phyloP scores from a whole-genome alignment of 2,888 invertebrate genomes.

The Lepetodrilus schrolli region DNA sequence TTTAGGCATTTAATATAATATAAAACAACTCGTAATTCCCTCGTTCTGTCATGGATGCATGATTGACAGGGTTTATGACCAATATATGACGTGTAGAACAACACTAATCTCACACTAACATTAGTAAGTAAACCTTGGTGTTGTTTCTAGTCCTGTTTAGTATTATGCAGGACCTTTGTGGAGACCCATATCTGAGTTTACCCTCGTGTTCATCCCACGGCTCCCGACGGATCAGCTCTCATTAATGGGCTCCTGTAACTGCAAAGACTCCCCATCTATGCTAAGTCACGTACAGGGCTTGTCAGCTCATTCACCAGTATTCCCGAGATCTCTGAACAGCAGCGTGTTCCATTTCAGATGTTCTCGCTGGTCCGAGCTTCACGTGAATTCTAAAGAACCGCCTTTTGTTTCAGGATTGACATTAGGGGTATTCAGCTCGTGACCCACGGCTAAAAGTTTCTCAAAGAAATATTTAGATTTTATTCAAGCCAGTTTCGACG shows the following conservation, averaged over 20 bases:
- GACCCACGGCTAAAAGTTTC: slow-evolving; percentile 33
- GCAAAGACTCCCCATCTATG: slow-evolving; percentile 32
- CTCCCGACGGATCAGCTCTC: not conserved
- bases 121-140: slow-evolving; percentile 26
- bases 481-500: slow-evolving; percentile 1
- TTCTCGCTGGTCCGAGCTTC: not conserved
- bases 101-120: slow-evolving; percentile 26
- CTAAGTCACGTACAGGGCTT: slow-evolving; percentile 35
- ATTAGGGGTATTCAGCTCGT: not conserved
- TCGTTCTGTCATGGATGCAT: too few species aligned
- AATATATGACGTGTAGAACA: too few species aligned
- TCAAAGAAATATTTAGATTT: slow-evolving; percentile 26
- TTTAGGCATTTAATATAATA: too few species aligned
- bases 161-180: slow-evolving; percentile 24
- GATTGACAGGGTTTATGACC: too few species aligned
- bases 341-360: slow-evolving; percentile 16
- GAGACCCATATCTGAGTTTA: not conserved
- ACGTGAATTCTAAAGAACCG: slow-evolving; percentile 13
- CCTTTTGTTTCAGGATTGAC: slow-evolving; percentile 32
- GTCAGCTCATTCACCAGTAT: slow-evolving; percentile 28
- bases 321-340: not conserved
- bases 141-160: not conserved
- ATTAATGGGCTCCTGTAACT: slow-evolving; percentile 37
- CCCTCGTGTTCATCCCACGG: not conserved
- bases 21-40: too few species aligned